These are phyloP conservation scores for Cynoglossus semilaevis DNA, from an alignment of 2,113 vertebrate species.

Conservation along the genomic window DNA sequence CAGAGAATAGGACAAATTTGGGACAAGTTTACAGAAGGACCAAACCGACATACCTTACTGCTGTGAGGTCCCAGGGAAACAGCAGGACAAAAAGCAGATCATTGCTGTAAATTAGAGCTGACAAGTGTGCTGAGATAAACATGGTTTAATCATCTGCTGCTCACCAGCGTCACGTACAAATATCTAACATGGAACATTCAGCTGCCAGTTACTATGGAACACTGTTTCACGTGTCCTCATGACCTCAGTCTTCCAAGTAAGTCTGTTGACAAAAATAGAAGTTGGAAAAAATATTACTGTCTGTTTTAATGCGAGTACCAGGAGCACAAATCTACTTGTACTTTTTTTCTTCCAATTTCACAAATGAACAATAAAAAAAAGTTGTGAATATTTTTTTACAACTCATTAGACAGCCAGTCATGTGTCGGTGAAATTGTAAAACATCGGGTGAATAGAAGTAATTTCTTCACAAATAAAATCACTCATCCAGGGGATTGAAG, in stretches of 20 bases:
- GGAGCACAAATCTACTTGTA: constrained; percentile 1
- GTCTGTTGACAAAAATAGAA: background rate
- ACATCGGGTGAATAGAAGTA: constrained; percentile 43
- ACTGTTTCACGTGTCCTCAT: background rate
- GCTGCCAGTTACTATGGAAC: background rate
- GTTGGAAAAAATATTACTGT: constrained; percentile 1
- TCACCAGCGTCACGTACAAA: constrained; percentile 1
- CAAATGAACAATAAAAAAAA: constrained; percentile 31
- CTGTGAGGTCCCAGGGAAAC: constrained; percentile 12
- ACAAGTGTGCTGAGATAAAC: constrained; percentile 7
- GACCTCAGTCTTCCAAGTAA: background rate
- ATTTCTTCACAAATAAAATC: constrained; percentile 45
- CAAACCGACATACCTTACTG: constrained; percentile 2
- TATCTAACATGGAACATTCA: background rate
- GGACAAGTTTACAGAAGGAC: constrained; percentile 4
- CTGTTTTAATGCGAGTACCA: background rate
- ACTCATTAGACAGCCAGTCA: constrained; percentile 40
- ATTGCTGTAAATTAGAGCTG: constrained; percentile 14
- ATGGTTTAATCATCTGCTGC: background rate
- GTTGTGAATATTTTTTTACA: constrained; percentile 33
- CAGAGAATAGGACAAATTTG: background rate
- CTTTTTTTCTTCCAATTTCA: constrained; percentile 8
- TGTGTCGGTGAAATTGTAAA: constrained; percentile 37
- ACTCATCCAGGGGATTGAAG: constrained; percentile 37
- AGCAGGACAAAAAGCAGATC: constrained; percentile 22